phyloP scores from a whole-genome alignment of 2,888 invertebrate genomes.

The Parnassius smintheus region DNA sequence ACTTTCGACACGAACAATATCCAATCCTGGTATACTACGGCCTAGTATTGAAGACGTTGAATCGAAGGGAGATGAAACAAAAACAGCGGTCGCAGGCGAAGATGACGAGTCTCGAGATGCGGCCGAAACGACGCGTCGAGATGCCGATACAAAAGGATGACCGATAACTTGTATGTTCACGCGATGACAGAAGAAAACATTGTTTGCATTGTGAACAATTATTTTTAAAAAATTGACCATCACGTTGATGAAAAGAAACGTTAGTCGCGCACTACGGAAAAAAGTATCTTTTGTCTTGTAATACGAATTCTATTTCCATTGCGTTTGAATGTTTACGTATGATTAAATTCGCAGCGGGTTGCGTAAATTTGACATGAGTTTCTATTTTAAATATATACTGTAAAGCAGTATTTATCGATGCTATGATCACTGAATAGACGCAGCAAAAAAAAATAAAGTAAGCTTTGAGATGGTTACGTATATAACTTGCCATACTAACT shows the following conservation, averaged over 20 bases:
- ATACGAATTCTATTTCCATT: constrained; percentile 3
- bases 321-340: constrained; percentile 13
- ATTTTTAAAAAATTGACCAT: constrained; percentile 55
- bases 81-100: constrained; percentile 38
- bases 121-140: constrained; percentile 58
- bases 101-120: constrained; percentile 36
- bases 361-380: constrained; percentile 1
- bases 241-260: constrained; percentile 56
- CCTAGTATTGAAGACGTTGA: constrained; percentile 46
- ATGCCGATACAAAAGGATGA: constrained; percentile 76
- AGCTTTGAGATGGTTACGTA: background rate
- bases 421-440: background rate
- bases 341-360: constrained; percentile 24
- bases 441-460: background rate
- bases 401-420: background rate
- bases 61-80: constrained; percentile 30
- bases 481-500: background rate
- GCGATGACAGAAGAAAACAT: constrained; percentile 74
- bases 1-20: constrained; percentile 50
- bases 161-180: constrained; percentile 71
- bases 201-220: constrained; percentile 65
- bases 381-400: constrained; percentile 1
- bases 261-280: constrained; percentile 24
- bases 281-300: constrained; percentile 9
- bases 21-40: constrained; percentile 55